These are phyloP conservation scores for Mormyrus iriodes DNA, from an alignment of 2,113 vertebrate species.

Conservation along the genomic window DNA sequence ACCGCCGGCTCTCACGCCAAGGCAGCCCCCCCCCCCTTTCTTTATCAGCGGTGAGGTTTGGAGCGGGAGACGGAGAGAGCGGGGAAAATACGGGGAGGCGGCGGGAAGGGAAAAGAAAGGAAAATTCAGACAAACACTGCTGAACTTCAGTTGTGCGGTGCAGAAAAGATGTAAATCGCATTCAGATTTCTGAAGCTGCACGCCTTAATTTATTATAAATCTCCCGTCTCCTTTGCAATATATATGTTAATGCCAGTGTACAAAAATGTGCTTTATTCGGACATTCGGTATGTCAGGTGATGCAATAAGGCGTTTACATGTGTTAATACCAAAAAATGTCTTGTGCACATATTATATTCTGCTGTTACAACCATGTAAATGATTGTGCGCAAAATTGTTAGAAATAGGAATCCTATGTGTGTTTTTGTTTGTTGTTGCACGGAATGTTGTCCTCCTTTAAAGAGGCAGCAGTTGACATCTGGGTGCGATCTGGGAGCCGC, in stretches of 20 bases:
- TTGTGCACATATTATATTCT: not conserved
- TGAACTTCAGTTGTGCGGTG: not conserved
- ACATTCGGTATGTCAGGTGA: not conserved
- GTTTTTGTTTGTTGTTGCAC: not conserved
- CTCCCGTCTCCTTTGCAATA: not conserved
- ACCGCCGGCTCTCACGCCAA: conserved; percentile 5
- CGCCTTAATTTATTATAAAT: not conserved
- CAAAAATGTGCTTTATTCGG: not conserved
- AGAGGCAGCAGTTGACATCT: not conserved
- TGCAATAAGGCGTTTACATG: not conserved
- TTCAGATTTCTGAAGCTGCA: not conserved
- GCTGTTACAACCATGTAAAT: not conserved
- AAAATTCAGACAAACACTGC: not conserved
- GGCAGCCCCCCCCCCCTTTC: not conserved
- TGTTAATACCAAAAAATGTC: not conserved
- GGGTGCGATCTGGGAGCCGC: conserved; percentile 5
- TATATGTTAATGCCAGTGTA: not conserved
- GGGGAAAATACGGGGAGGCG: not conserved
- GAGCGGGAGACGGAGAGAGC: not conserved
- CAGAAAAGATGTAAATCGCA: conserved; percentile 11
- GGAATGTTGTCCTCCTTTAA: not conserved
- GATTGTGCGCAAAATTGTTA: not conserved
- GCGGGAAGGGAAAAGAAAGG: not conserved
- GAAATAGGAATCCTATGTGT: not conserved
- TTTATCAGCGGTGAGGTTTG: conserved; percentile 2